Percentiles rank a stretch among this genome's conserved stretches.
Conservation (phyloP, 2,888 invertebrate species). For the Tethea ocularis region DNA sequence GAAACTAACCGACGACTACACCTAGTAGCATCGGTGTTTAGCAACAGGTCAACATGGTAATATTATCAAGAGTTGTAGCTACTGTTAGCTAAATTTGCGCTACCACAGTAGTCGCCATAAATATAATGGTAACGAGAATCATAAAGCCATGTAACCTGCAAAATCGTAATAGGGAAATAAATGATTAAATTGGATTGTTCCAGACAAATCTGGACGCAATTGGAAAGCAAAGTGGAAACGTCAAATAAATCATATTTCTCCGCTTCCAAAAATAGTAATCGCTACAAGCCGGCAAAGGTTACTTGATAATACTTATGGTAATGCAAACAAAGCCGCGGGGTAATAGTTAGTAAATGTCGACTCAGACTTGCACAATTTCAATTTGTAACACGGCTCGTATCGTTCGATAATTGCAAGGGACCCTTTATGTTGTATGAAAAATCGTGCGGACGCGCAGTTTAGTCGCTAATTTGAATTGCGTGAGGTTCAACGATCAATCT, state of each 20-base stretch:
- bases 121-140: not conserved
- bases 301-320: slow-evolving; percentile 11
- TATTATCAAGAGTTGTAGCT: no score
- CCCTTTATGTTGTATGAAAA: slow-evolving; percentile 2
- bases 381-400: slow-evolving; percentile 12
- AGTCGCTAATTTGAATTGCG: not conserved
- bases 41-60: no score
- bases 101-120: no score
- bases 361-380: slow-evolving; percentile 13
- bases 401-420: not conserved
- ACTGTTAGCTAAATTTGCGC: no score
- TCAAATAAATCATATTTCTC: slow-evolving; percentile 8
- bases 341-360: slow-evolving; percentile 5
- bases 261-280: slow-evolving; percentile 8
- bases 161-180: not conserved
- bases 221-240: slow-evolving; percentile 10
- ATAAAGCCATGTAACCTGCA: not conserved
- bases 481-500: not conserved
- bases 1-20: no score
- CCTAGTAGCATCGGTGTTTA: no score
- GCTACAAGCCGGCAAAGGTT: slow-evolving; percentile 11
- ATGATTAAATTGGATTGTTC: not conserved
- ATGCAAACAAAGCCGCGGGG: slow-evolving; percentile 12
- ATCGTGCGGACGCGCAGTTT: not conserved
- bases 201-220: slow-evolving; percentile 6